Conservation (phyloP, 1,140 invertebrate genomes). For the Aethina tumida region DNA sequence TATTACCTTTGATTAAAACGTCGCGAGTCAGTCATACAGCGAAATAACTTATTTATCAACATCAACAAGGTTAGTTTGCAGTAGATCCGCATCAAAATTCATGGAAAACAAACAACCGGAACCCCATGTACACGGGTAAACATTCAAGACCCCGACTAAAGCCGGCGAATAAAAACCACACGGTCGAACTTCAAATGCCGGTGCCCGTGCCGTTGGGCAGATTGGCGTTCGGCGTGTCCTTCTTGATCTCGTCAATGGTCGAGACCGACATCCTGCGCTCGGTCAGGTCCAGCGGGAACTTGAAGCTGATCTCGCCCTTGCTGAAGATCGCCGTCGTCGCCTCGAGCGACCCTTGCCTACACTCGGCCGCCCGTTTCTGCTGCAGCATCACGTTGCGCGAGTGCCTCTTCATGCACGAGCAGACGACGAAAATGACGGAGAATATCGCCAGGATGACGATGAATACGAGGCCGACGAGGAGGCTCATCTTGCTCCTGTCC, state of each 20-base stretch:
- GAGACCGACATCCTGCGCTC: slow-evolving; percentile 31
- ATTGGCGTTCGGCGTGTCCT: slow-evolving; percentile 23
- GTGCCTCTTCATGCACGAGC: slow-evolving; percentile 27
- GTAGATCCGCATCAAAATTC: no score
- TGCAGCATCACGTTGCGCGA: slow-evolving; percentile 11
- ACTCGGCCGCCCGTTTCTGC: slow-evolving; percentile 22
- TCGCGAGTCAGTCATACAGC: no score
- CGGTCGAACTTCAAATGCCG: slow-evolving; percentile 26
- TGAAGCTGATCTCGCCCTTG: slow-evolving; percentile 35
- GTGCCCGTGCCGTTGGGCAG: slow-evolving; percentile 30
- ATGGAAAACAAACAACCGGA: no score
- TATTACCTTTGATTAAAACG: no score
- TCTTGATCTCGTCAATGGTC: slow-evolving; percentile 34
- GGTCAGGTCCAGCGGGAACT: slow-evolving; percentile 35
- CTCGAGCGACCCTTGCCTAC: slow-evolving; percentile 19
- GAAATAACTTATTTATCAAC: no score
- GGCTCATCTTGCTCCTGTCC: slow-evolving; percentile 16
- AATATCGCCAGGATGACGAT: slow-evolving; percentile 28
- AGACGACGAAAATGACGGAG: slow-evolving; percentile 31
- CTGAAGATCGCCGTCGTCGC: slow-evolving; percentile 28
- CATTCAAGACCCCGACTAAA: no score
- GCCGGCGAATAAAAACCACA: no score
- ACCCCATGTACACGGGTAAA: no score
- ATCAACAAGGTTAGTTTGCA: no score
- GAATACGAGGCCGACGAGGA: slow-evolving; percentile 27